These are phyloP conservation scores for Acanthosoma haemorrhoidale DNA, from an alignment of 2,888 invertebrate genomes.

Conservation along the genomic window DNA sequence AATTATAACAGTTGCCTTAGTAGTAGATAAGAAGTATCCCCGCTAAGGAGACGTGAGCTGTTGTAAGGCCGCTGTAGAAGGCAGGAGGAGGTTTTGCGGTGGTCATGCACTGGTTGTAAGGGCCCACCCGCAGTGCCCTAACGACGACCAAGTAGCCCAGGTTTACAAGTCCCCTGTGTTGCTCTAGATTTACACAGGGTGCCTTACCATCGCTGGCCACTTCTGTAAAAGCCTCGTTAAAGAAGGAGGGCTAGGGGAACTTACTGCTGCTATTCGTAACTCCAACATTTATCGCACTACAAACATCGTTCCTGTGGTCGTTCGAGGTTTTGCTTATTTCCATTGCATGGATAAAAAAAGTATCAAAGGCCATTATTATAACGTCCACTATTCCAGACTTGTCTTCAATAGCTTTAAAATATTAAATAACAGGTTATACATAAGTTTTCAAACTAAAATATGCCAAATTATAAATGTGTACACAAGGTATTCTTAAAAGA, in stretches of 20 bases:
- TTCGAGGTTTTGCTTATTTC: neutral
- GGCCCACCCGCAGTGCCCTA: conserved; percentile 1
- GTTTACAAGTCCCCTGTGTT: conserved; percentile 4
- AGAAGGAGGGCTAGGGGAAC: neutral
- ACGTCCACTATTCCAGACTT: neutral
- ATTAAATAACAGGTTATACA: too few relatives aligned
- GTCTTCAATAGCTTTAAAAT: too few relatives aligned
- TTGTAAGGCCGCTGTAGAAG: too few relatives aligned
- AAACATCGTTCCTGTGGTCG: neutral
- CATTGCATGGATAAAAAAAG: neutral
- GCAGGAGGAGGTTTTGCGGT: too few relatives aligned
- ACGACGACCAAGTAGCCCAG: neutral
- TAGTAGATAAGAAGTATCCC: too few relatives aligned
- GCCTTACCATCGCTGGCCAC: neutral
- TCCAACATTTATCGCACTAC: neutral
- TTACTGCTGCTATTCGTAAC: neutral
- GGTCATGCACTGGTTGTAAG: too few relatives aligned
- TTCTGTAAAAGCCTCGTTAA: conserved; percentile 12
- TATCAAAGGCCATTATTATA: neutral
- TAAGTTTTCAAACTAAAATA: too few relatives aligned
- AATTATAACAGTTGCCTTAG: too few relatives aligned
- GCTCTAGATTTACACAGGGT: neutral
- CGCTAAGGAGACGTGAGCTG: too few relatives aligned
- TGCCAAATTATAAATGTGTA: too few relatives aligned
- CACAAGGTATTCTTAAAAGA: too few relatives aligned